Base-by-base conservation (phyloP, 2,797 vertebrate species). In the Austrolebias charrua region DNA sequence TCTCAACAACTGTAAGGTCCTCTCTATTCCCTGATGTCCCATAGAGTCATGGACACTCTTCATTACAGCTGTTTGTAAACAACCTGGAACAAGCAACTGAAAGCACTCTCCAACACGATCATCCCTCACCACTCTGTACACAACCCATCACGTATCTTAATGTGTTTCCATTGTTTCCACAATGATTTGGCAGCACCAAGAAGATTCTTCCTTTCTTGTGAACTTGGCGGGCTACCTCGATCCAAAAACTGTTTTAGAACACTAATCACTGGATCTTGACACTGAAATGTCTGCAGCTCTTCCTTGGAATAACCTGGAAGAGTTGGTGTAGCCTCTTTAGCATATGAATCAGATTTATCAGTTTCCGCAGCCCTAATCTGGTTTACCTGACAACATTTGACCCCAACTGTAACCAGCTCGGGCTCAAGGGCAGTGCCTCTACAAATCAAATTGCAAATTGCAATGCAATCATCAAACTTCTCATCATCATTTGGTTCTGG, bases 391-490 rank as follows among this genome's bases (percentile, higher is more conserved):
- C 29, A 69, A 13, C 46, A 50, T 31, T 60, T 31, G 5, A 65
- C 13, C 0, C 54, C 60, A 29, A 8, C 20, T 2, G 15, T 20
- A 4, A 50, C 60, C 10, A 80, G 14, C 0, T 71, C 60, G 5
- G 29, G 33, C 6, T 13, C 31, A 43, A 74, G 29, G n/a, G 18
- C 51, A 28, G 69, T 79, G 1, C 61, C 58, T 50, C 31, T 15
- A 5, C 13, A 42, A 2, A 70, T 29, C 66, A 69, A 10, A 73
- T 43, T n/a, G n/a, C n/a, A n/a, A n/a, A n/a, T n/a, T 12, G 51
- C 20, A 12, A 70, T 38, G 45, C 66, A 73, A 5, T 35, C 49
- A 42, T 78, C 54, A 62, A 54, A 70, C 8, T 70, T 70, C 12
- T 45, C 55, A 20, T 65, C 46, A 20, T 33, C 38, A 0, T 48